Percentiles rank a stretch among this genome's conserved stretches.
Conservation (phyloP, 2,113 vertebrate genomes). For the Candoia aspera region DNA sequence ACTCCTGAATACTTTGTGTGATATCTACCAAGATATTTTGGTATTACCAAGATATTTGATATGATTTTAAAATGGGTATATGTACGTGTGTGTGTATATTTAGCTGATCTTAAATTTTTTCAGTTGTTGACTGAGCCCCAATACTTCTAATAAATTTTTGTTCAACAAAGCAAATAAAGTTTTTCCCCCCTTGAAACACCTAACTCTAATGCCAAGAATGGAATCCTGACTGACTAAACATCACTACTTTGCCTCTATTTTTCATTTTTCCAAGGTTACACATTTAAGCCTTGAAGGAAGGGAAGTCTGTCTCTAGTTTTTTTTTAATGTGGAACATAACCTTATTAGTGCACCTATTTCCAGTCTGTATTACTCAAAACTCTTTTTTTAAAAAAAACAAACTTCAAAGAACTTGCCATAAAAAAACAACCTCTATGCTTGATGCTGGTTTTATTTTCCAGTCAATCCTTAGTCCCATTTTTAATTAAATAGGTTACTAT, state of each 20-base stretch:
- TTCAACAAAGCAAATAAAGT: not conserved
- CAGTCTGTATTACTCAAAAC: not conserved
- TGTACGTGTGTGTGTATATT: not conserved
- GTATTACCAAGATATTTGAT: no score
- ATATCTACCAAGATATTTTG: not conserved
- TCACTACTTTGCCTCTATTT: not conserved
- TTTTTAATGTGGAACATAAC: conserved; percentile 23
- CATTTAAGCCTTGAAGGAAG: conserved; percentile 1
- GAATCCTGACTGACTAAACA: not conserved
- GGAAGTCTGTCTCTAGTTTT: not conserved
- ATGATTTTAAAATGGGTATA: not conserved
- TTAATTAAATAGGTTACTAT: conserved; percentile 31
- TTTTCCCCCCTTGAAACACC: not conserved
- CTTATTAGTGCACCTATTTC: conserved; percentile 23
- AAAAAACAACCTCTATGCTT: not conserved
- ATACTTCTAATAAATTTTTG: not conserved
- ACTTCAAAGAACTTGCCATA: conserved; percentile 25
- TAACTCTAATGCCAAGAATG: not conserved
- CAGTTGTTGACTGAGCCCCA: not conserved
- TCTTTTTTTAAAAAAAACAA: not conserved
- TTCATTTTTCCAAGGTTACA: not conserved
- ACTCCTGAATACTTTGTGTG: not conserved
- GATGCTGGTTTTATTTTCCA: conserved; percentile 13
- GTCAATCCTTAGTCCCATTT: conserved; percentile 10
- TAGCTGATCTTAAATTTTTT: not conserved